Percentiles rank a stretch among this genome's conserved stretches.
phyloP scores from a whole-genome alignment of 2,888 invertebrate genomes.

The Drosophila paranaensis region DNA sequence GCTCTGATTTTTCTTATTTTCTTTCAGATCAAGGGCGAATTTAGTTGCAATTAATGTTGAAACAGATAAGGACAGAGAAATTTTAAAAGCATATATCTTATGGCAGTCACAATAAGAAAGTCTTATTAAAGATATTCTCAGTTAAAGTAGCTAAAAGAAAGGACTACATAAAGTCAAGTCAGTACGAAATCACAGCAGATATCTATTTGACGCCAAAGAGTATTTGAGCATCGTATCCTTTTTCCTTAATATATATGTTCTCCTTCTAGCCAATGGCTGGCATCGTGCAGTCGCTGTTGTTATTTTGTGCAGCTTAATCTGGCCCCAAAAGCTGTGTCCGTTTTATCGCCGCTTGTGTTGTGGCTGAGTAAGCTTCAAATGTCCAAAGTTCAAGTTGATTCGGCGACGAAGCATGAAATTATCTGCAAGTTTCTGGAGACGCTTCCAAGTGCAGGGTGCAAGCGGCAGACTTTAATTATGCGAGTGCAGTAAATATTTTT shows the following conservation, averaged over 20 bases:
- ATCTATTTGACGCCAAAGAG: background rate
- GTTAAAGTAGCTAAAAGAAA: background rate
- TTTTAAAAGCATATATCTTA: background rate
- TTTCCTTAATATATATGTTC: conserved; percentile 1
- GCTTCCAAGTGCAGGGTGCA: conserved; percentile 13
- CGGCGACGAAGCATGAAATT: conserved; percentile 47
- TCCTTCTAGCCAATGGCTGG: conserved; percentile 28
- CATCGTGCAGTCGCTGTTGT: conserved; percentile 30
- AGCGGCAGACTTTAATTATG: conserved; percentile 12
- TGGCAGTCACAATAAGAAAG: too few relatives aligned
- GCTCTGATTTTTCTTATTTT: conserved; percentile 11
- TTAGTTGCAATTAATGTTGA: background rate
- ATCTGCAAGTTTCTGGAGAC: conserved; percentile 20
- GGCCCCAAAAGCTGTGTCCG: conserved; percentile 26
- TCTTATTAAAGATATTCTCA: background rate
- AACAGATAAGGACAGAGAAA: too few relatives aligned
- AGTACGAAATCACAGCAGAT: background rate
- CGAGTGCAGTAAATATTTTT: conserved; percentile 17
- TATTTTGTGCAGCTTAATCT: conserved; percentile 3
- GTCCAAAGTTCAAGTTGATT: conserved; percentile 17
- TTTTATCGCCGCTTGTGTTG: conserved; percentile 16
- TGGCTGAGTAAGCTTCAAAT: conserved; percentile 24
- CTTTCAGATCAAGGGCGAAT: background rate
- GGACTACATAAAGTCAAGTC: background rate
- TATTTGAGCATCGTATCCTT: background rate